Evolutionary conservation across 2,797 vertebrate genomes (phyloP).

Genomic region (Allobates femoralis): DNA sequence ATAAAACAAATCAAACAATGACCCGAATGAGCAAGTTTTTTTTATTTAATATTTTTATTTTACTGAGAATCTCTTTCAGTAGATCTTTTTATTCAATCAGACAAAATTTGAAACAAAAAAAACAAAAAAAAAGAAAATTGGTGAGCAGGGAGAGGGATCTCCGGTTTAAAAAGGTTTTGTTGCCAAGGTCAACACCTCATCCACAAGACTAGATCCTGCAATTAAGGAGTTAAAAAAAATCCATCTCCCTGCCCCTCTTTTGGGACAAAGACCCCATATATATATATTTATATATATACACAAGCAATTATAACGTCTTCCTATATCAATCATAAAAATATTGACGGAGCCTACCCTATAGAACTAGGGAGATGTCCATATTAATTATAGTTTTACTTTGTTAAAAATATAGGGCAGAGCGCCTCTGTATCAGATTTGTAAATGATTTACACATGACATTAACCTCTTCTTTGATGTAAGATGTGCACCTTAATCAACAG

Average conservation of each 20-base stretch:
- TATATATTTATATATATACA: constrained; percentile 74
- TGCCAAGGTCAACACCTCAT: constrained; percentile 6
- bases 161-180: constrained; percentile 10
- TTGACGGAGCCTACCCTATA: constrained; percentile 82
- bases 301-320: constrained; percentile 77
- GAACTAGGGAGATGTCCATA: constrained; percentile 82
- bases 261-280: constrained; percentile 32
- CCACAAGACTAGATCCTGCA: constrained; percentile 28
- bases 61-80: constrained; percentile 32
- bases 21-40: constrained; percentile 41
- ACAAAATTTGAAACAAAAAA: constrained; percentile 46
- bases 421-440: constrained; percentile 70
- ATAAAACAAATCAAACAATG: background rate
- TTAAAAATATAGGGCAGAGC: constrained; percentile 85
- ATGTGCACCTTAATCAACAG: constrained; percentile 23
- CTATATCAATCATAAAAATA: constrained; percentile 84
- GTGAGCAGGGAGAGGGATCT: constrained; percentile 26
- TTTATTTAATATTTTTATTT: constrained; percentile 53
- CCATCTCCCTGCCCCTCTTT: constrained; percentile 34
- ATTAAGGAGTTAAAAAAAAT: constrained; percentile 47
- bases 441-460: constrained; percentile 72
- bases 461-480: constrained; percentile 30
- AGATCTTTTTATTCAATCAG: constrained; percentile 43
- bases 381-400: constrained; percentile 81
- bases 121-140: no score